Evolutionary conservation across 1,140 invertebrate species (phyloP), one percentile per base, ranked within the genome.

Genomic region (Chelonus insularis): DNA sequence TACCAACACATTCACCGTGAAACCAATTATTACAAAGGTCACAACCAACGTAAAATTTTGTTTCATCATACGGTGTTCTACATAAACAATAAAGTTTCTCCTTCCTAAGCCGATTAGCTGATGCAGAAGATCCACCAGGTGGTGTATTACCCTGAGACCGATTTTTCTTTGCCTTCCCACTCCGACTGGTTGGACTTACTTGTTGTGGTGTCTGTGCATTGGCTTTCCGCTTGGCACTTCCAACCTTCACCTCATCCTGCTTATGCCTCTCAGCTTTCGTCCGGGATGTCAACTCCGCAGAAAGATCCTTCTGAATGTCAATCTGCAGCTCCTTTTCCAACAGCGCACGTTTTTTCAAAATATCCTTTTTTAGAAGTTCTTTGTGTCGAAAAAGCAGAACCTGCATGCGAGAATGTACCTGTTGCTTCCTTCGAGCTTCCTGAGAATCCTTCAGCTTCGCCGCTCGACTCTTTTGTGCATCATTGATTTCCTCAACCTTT

Each of bases 11-110:
- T 68, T 94, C 90, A 1, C 95, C 95, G 78, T 99, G 97, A 83
- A 97, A 99, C 96, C 96, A 99, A 81, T 97, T 97, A 67, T 93
- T 94, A 78, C 97, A 99, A 57, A 94, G 82, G 80, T 98, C 96
- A 82, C 97, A 99, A 32, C 94, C 95, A 65, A 99, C 94, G 80
- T 98, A 99, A 79, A 98, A 98, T 77, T 94, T 95, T 8, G 91
- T 92, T 72, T 95, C 91, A 78, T 98, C 96, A 76, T 97, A 98
- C 4, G 95, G 94, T 34, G 92, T 97, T 72, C 92, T 88, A 76
- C 97, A 99, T 16, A 96, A 83, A 76, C 96, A 99, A 70, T 97
- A 92, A 0, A 97, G 81, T 74, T 95, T 95, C 65, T 93, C 91
- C 66, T 90, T 91, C 70, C 90, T 89, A 41, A 74, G 77, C 29